phyloP scores from a whole-genome alignment of 2,113 vertebrate species.

The Neolamprologus kungweensis region DNA sequence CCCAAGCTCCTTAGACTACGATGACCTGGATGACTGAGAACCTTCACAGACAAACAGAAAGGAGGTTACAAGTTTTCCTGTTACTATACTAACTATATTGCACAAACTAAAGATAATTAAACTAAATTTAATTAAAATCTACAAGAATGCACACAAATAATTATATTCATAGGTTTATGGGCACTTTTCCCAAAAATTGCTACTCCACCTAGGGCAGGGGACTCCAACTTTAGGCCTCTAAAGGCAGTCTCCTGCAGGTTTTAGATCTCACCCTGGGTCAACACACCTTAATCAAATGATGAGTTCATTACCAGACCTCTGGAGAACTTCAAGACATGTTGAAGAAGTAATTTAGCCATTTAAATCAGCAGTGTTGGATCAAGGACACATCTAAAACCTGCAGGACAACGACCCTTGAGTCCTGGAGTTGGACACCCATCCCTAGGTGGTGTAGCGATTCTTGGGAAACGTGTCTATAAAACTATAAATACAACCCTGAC shows the following conservation, averaged over 20 bases:
- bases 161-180: background rate
- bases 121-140: background rate
- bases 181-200: background rate
- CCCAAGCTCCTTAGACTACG: background rate
- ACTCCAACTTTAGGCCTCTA: background rate
- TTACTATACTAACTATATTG: background rate
- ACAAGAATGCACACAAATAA: background rate
- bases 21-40: background rate
- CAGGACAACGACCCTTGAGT: accelerated
- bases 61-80: background rate
- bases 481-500: background rate
- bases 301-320: background rate
- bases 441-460: background rate
- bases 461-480: background rate
- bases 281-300: background rate
- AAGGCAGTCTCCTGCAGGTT: background rate
- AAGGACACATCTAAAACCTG: background rate
- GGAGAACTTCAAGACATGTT: background rate
- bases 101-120: background rate
- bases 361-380: background rate
- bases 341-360: background rate
- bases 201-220: background rate
- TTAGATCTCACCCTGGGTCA: background rate
- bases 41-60: background rate
- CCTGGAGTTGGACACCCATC: background rate